Evolutionary conservation across 1,140 invertebrate species (phyloP), one percentile per base, ranked within the genome.

Genomic region (Matsumurasca onukii): DNA sequence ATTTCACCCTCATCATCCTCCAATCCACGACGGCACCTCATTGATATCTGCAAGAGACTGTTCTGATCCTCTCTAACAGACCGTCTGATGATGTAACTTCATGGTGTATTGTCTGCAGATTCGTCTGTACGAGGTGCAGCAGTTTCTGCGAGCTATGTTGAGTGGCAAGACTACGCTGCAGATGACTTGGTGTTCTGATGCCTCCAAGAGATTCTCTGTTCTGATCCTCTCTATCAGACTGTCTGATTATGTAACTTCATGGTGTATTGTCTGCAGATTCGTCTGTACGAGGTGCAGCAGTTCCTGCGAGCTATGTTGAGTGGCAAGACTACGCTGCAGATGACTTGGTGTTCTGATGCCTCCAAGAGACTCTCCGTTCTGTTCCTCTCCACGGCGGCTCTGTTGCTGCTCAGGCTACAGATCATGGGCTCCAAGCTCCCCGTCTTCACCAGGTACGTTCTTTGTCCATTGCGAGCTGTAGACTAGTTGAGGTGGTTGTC

Each of bases 401-500:
- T 98, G 31, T 82, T 98, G 31, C 82, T 94, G n/a, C 87, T 89
- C 12, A 85, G 96, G 70, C 85, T 98, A 55, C 91, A 94, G 77
- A 91, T 98, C 62, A 98, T 98, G 95, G 95, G 95, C 27, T 93
- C 95, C 0, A 94, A 97, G 81, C 82, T 98, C 73, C 96, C 96
- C 22, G 91, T 98, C 67, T 98, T 98, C 81, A 98, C 95, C 29
- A 90, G 91, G 86, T 94, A 74, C 71, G 65, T 27, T 27, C 25
- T 39, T 9, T 17, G 34, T n/a, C n/a, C n/a, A n/a, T n/a, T n/a
- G n/a, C n/a, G n/a, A n/a, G n/a, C n/a, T n/a, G n/a, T n/a, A n/a
- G n/a, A n/a, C n/a, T n/a, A n/a, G n/a, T n/a, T n/a, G n/a, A n/a
- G n/a, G n/a, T n/a, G n/a, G n/a, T n/a, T n/a, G n/a, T n/a, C n/a